These are phyloP conservation scores for Synodontis membranacea DNA, from an alignment of 2,113 vertebrate species.

Conservation along the genomic window DNA sequence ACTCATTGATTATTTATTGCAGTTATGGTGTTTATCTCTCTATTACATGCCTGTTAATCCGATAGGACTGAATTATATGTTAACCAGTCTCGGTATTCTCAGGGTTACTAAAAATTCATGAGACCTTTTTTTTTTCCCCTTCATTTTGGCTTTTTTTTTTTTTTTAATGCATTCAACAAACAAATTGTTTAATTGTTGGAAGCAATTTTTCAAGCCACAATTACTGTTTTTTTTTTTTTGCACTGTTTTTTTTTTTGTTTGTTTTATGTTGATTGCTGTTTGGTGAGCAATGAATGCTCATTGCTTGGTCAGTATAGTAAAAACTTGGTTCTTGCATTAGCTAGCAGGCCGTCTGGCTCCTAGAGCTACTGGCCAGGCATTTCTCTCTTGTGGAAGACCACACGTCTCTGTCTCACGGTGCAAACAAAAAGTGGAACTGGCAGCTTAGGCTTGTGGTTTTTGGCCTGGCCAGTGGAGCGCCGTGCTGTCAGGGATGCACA, in stretches of 20 bases:
- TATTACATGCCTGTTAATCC: constrained; percentile 67
- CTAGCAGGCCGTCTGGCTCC: constrained; percentile 58
- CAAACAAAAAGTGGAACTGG: constrained; percentile 70
- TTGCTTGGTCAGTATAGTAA: constrained; percentile 41
- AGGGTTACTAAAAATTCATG: constrained; percentile 32
- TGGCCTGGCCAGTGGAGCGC: constrained; percentile 49
- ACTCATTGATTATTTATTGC: constrained; percentile 80
- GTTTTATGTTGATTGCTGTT: background rate
- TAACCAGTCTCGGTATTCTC: constrained; percentile 52
- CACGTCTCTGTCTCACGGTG: constrained; percentile 63
- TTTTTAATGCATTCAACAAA: background rate
- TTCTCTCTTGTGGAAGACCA: constrained; percentile 52
- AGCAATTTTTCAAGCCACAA: background rate
- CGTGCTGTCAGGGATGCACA: constrained; percentile 62
- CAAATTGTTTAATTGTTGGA: background rate
- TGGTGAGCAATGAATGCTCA: background rate
- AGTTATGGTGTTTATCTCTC: constrained; percentile 65
- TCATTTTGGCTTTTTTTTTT: background rate
- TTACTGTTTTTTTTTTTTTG: too few species aligned
- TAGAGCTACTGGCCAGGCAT: constrained; percentile 55
- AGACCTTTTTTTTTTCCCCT: background rate
- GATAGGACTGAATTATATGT: constrained; percentile 54
- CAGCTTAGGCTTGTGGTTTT: constrained; percentile 65
- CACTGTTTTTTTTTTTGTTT: background rate
- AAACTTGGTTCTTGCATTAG: constrained; percentile 62